These are phyloP conservation scores for Gymnopithys bicolor DNA, from an alignment of 2,797 vertebrate genomes.

Conservation along the genomic window DNA sequence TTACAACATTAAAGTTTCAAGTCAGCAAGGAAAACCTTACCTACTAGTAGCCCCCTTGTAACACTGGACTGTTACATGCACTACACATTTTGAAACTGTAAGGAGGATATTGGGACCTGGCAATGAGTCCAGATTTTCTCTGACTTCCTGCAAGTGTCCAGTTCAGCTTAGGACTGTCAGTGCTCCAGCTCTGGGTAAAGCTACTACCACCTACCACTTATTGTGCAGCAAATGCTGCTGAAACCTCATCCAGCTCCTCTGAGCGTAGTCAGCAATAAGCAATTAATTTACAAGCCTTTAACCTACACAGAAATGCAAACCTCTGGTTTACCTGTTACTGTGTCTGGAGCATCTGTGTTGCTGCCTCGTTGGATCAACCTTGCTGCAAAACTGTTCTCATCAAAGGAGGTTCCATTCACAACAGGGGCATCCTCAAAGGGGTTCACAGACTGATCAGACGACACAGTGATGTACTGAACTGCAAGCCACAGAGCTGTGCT, in stretches of 20 bases:
- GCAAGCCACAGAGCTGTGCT: constrained; percentile 96
- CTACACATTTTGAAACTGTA: neutral
- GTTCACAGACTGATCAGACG: constrained; percentile 91
- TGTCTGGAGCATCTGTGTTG: constrained; percentile 91
- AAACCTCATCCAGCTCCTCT: neutral
- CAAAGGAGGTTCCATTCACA: constrained; percentile 94
- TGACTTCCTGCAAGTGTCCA: neutral
- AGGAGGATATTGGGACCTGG: neutral
- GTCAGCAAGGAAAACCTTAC: neutral
- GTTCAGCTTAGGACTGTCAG: neutral
- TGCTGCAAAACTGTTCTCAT: constrained; percentile 96
- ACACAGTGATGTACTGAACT: constrained; percentile 92
- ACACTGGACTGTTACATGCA: neutral
- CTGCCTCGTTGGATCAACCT: constrained; percentile 93
- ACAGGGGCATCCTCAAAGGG: constrained; percentile 92
- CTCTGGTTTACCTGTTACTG: constrained; percentile 82
- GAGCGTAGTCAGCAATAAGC: neutral
- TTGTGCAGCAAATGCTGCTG: neutral
- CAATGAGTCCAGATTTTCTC: neutral
- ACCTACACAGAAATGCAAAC: neutral
- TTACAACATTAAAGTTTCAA: neutral
- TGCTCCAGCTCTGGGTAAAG: neutral
- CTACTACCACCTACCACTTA: neutral
- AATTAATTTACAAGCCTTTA: neutral
- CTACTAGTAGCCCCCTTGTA: neutral